phyloP scores from a whole-genome alignment of 1,140 invertebrate species.

The Eueides isabella region DNA sequence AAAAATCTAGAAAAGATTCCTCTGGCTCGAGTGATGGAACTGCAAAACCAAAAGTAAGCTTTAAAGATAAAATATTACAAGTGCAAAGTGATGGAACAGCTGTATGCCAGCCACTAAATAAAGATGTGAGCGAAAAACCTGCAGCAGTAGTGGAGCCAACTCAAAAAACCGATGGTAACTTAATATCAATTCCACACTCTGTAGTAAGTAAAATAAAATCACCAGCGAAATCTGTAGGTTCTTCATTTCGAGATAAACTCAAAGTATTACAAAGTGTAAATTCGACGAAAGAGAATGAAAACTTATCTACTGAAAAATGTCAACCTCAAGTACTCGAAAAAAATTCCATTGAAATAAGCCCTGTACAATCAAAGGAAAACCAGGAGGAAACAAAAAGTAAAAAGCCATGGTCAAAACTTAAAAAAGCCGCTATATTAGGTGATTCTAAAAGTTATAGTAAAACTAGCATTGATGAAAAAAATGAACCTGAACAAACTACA shows the following conservation, averaged over 20 bases:
- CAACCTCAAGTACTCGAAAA: slow-evolving; percentile 57
- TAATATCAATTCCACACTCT: slow-evolving; percentile 80
- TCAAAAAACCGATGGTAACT: slow-evolving; percentile 72
- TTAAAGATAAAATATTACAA: slow-evolving; percentile 80
- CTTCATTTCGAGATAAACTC: slow-evolving; percentile 77
- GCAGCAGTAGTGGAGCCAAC: slow-evolving; percentile 73
- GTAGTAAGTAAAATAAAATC: slow-evolving; percentile 82
- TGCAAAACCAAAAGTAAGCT: slow-evolving; percentile 78
- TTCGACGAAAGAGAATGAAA: slow-evolving; percentile 57
- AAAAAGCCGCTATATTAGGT: slow-evolving; percentile 82
- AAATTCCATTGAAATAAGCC: slow-evolving; percentile 53
- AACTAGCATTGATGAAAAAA: slow-evolving; percentile 63
- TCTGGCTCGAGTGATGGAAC: slow-evolving; percentile 78
- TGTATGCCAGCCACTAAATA: slow-evolving; percentile 71
- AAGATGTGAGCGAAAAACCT: slow-evolving; percentile 70
- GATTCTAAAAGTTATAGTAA: slow-evolving; percentile 71
- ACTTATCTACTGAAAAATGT: slow-evolving; percentile 55
- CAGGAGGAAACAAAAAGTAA: slow-evolving; percentile 68
- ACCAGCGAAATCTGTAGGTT: slow-evolving; percentile 75
- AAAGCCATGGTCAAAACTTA: slow-evolving; percentile 83
- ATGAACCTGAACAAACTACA: slow-evolving; percentile 44
- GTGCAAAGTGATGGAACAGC: slow-evolving; percentile 79
- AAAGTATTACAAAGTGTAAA: slow-evolving; percentile 71
- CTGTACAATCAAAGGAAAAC: slow-evolving; percentile 54
- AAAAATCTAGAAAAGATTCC: slow-evolving; percentile 78